These are phyloP conservation scores for Sebastes schlegelii DNA, from an alignment of 2,113 vertebrate genomes.

Conservation along the genomic window DNA sequence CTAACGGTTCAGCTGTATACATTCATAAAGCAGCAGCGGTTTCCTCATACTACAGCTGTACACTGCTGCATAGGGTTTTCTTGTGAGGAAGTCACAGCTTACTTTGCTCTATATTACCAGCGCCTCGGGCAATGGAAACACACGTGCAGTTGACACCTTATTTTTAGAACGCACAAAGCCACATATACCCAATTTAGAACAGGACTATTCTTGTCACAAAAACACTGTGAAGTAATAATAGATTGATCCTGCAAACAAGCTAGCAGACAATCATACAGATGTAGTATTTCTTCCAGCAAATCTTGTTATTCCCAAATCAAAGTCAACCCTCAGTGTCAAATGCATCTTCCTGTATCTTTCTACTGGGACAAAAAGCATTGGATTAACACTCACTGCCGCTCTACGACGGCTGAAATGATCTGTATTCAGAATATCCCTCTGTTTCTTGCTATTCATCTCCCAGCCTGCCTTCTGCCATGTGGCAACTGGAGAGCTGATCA, in stretches of 20 bases:
- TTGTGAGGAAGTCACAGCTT: not conserved
- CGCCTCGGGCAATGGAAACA: constrained; percentile 33
- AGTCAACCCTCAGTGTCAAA: not conserved
- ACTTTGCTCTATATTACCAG: constrained; percentile 9
- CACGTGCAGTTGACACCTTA: constrained; percentile 38
- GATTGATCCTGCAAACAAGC: not conserved
- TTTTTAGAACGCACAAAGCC: constrained; percentile 44
- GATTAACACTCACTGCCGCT: not conserved
- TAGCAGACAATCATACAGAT: not conserved
- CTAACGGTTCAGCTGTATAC: not conserved
- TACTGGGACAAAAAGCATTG: too few species aligned
- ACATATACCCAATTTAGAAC: constrained; percentile 21
- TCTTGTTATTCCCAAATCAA: not conserved
- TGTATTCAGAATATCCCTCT: not conserved
- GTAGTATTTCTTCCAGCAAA: not conserved
- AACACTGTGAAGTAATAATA: not conserved
- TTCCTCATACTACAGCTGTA: constrained; percentile 4
- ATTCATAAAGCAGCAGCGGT: constrained; percentile 8
- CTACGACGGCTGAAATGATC: not conserved
- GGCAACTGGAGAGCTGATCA: not conserved
- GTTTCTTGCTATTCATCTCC: constrained; percentile 10
- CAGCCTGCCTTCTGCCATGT: not conserved
- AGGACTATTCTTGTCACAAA: not conserved
- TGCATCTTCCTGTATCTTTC: not conserved
- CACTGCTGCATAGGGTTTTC: not conserved